These are phyloP conservation scores for Holothuria leucospilota DNA, from an alignment of 53 echinoderm and acorn worm genomes.

Conservation along the genomic window DNA sequence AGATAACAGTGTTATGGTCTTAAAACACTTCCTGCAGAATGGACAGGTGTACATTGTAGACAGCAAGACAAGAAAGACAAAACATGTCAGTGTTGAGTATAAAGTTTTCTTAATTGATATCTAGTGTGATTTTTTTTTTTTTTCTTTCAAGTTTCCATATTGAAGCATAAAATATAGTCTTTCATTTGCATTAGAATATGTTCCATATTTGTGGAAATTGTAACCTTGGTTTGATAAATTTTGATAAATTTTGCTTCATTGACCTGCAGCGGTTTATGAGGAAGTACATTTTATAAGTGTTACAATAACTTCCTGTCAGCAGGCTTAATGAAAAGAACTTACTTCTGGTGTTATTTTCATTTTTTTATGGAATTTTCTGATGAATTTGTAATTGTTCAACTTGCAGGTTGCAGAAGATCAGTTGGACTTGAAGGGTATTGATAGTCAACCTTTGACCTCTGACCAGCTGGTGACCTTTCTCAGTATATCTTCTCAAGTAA, in stretches of 20 bases:
- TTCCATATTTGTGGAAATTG: no score
- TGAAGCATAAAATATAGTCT: no score
- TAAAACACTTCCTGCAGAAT: constrained; percentile 86
- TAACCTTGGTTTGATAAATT: no score
- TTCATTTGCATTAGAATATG: no score
- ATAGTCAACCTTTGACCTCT: constrained; percentile 77
- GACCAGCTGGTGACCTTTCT: constrained; percentile 87
- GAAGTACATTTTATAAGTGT: no score
- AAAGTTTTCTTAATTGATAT: background rate
- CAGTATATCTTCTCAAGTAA: constrained; percentile 67
- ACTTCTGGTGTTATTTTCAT: no score
- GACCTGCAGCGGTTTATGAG: no score
- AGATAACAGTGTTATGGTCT: constrained; percentile 69
- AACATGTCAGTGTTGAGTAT: constrained; percentile 70
- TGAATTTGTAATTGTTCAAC: no score
- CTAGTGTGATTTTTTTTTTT: background rate
- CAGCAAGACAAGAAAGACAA: constrained; percentile 85
- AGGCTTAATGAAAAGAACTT: no score
- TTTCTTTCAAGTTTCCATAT: background rate
- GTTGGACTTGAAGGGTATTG: constrained; percentile 74
- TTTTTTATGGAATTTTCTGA: no score
- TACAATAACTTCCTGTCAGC: no score
- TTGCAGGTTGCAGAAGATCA: constrained; percentile 89
- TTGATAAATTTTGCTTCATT: no score
- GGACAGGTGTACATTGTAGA: constrained; percentile 81